Percentiles rank a stretch among this genome's conserved stretches.
Conservation (phyloP, 2,797 vertebrate genomes). For the Avahi laniger region DNA sequence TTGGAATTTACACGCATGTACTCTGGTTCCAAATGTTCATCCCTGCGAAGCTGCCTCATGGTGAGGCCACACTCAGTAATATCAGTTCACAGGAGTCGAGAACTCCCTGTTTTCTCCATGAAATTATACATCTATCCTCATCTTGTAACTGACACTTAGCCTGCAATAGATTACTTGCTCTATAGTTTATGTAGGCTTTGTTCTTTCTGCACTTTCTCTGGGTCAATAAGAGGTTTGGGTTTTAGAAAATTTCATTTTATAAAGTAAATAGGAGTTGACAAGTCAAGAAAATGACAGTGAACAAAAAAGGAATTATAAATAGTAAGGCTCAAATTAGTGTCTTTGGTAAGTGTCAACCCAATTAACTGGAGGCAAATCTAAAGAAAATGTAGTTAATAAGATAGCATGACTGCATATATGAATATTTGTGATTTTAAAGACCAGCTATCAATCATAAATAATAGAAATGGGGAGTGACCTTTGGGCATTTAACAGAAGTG, state of each 20-base stretch:
- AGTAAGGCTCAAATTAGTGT: background rate
- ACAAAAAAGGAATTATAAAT: background rate
- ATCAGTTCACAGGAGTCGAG: background rate
- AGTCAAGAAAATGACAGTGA: conserved; percentile 27
- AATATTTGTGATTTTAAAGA: conserved; percentile 6
- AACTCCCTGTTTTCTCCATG: background rate
- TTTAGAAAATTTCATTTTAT: background rate
- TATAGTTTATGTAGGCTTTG: background rate
- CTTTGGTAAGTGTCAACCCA: background rate
- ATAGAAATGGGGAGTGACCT: background rate
- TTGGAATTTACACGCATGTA: background rate
- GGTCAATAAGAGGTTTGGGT: background rate
- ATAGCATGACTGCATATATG: background rate
- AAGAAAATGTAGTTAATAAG: conserved; percentile 25
- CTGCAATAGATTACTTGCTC: background rate
- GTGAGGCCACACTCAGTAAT: background rate
- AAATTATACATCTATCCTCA: background rate
- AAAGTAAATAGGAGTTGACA: background rate
- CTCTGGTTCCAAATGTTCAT: background rate
- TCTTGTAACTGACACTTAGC: background rate
- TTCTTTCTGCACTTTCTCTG: background rate
- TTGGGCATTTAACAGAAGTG: conserved; percentile 17
- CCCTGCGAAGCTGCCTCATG: background rate
- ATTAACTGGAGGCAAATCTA: background rate
- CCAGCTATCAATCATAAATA: background rate